A percentile compares a stretch with the other conserved stretches of the same genome.
Conservation (phyloP, 2,113 vertebrate genomes). For the Carettochelys insculpta region DNA sequence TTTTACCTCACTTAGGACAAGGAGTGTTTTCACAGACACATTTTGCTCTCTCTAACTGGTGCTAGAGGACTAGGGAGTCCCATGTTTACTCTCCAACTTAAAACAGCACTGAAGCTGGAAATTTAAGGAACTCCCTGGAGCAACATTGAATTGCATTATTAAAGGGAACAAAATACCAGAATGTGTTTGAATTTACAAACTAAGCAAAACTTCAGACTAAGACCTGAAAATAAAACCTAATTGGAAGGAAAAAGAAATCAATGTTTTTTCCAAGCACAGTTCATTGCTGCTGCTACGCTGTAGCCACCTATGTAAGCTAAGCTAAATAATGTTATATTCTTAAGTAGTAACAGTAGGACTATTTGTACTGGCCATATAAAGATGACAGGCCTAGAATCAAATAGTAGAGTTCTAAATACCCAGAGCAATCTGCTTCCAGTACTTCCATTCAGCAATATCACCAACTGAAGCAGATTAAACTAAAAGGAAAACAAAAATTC, state of each 20-base stretch:
- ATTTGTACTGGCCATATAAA: slow-evolving; percentile 45
- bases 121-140: slow-evolving; percentile 57
- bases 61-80: slow-evolving; percentile 68
- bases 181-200: slow-evolving; percentile 61
- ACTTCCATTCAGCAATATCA: slow-evolving; percentile 63
- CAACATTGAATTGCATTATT: slow-evolving; percentile 55
- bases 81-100: slow-evolving; percentile 58
- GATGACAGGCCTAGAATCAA: slow-evolving; percentile 39
- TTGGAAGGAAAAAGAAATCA: slow-evolving; percentile 9
- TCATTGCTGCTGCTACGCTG: slow-evolving; percentile 81
- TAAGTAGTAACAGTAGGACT: slow-evolving; percentile 51
- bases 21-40: slow-evolving; percentile 67
- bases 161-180: slow-evolving; percentile 75
- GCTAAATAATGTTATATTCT: slow-evolving; percentile 63
- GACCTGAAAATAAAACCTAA: slow-evolving; percentile 53
- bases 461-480: slow-evolving; percentile 58
- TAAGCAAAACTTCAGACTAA: slow-evolving; percentile 45
- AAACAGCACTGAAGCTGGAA: slow-evolving; percentile 52
- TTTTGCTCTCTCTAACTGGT: slow-evolving; percentile 67
- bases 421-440: slow-evolving; percentile 38
- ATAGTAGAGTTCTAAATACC: slow-evolving; percentile 40
- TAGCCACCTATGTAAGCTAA: slow-evolving; percentile 77
- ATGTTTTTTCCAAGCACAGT: slow-evolving; percentile 63
- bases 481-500: slow-evolving; percentile 50
- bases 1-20: slow-evolving; percentile 85